Base-by-base conservation (phyloP, 2,113 vertebrate species). In the Brachypteracias leptosomus region DNA sequence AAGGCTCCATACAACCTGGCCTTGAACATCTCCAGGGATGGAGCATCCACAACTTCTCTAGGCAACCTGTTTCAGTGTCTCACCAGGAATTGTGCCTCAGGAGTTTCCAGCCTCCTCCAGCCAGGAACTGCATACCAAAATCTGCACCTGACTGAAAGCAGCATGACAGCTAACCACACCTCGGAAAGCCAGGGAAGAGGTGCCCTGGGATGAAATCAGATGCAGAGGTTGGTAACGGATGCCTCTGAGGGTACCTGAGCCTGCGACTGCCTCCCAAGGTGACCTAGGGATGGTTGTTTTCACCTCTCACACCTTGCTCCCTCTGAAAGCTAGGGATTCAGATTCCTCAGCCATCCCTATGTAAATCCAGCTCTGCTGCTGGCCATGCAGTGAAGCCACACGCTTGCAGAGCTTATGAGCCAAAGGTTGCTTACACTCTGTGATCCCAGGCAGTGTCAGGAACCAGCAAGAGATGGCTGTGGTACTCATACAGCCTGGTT, bases 341-440 rank as follows among this genome's bases (percentile, higher is more conserved):
- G 28, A 11, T 20, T 36, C 25, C 28, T 74, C 65, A 81, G 49
- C 36, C 5, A 0, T 13, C 19, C 26, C 51, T 0, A 0, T 1
- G 2, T 49, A 57, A 44, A 26, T 36, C 20, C 51, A 70, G 63
- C n/a, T 70, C 57, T 62, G 65, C 73, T 71, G 40, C 38, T 44
- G 44, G 58, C 57, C 8, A 26, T 1, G 10, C 2, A 6, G 42
- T 20, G 52, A 57, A 83, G 29, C n/a, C 49, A 55, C 1, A 1
- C 0, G 7, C 11, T 55, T 61, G n/a, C 40, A 62, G 26, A 58
- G 35, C 25, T 38, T 57, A 13, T 47, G 59, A 91, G 40, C 21
- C 35, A 58, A 57, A 59, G 2, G 1, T 16, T 79, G 25, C 11
- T 72, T 36, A 49, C 1, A 11, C 4, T 59, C 38, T 25, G 42